These are phyloP conservation scores for Diarsia mendica DNA, from an alignment of 2,888 invertebrate species.

Conservation along the genomic window DNA sequence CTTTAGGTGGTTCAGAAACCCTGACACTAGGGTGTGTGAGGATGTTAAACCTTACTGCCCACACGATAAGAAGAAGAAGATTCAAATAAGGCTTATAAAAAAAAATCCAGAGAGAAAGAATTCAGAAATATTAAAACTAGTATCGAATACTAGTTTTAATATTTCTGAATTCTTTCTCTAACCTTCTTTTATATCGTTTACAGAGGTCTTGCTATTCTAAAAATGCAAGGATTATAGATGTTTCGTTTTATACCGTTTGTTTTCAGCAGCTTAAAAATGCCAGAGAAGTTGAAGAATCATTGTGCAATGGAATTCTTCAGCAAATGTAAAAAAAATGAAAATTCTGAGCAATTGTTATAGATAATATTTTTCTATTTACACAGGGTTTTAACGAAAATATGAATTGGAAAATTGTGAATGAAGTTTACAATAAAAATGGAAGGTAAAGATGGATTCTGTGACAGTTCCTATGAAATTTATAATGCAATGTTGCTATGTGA, in stretches of 20 bases:
- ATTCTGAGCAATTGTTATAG: conserved; percentile 22
- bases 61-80: too few species aligned
- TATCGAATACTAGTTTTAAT: too few species aligned
- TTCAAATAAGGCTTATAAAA: too few species aligned
- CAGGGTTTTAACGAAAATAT: not conserved
- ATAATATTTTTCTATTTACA: conserved; percentile 26
- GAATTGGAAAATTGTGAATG: not conserved
- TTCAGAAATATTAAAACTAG: too few species aligned
- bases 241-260: conserved; percentile 59
- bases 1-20: too few species aligned
- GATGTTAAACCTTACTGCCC: too few species aligned
- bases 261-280: too few species aligned
- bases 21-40: too few species aligned
- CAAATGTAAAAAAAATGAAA: conserved; percentile 8
- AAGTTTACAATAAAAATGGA: too few species aligned
- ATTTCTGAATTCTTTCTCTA: not conserved
- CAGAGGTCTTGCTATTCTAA: conserved; percentile 51
- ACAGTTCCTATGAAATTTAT: conserved; percentile 11
- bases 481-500: conserved; percentile 2
- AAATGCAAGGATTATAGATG: conserved; percentile 64
- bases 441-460: not conserved
- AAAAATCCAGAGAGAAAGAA: too few species aligned
- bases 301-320: conserved; percentile 45
- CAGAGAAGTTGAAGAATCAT: conserved; percentile 40
- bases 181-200: conserved; percentile 50